Percentiles rank a stretch among this genome's conserved stretches.
Conservation (phyloP, 2,888 invertebrate genomes). For the Caenorhabditis imperialis region DNA sequence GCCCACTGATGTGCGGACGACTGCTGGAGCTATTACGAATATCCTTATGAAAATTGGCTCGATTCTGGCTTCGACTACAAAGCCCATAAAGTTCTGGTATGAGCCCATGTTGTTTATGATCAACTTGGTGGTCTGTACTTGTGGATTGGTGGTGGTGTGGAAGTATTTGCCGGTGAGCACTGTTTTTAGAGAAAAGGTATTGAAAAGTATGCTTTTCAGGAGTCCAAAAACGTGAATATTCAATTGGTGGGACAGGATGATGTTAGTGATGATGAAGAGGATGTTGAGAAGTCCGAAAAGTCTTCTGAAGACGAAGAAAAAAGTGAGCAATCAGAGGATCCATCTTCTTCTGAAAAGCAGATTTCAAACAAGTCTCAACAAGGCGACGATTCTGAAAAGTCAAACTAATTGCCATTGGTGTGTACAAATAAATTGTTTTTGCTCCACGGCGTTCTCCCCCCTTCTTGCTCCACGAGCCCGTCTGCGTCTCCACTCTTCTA, state of each 20-base stretch:
- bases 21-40: conserved; percentile 30
- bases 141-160: conserved; percentile 21
- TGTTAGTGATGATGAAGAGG: conserved; percentile 10
- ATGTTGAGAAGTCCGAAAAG: not conserved
- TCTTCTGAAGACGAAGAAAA: not conserved
- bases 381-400: conserved; percentile 2
- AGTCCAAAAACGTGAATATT: conserved; percentile 40
- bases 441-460: no score
- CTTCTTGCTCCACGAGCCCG: not conserved
- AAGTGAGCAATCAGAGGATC: no score
- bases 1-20: conserved; percentile 41
- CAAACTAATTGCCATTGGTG: no score
- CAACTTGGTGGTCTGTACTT: conserved; percentile 19
- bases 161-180: conserved; percentile 27
- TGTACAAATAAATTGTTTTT: no score
- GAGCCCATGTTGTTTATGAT: conserved; percentile 39
- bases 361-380: no score
- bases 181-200: no score
- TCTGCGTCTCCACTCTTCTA: not conserved
- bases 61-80: conserved; percentile 42
- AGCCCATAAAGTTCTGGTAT: conserved; percentile 42
- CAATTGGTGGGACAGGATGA: conserved; percentile 39
- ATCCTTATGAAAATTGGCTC: conserved; percentile 39
- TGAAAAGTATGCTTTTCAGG: conserved; percentile 3
- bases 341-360: no score